Percentiles rank a stretch among this genome's conserved stretches.
Conservation (phyloP, 2,113 vertebrate genomes). For the Tursiops truncatus region DNA sequence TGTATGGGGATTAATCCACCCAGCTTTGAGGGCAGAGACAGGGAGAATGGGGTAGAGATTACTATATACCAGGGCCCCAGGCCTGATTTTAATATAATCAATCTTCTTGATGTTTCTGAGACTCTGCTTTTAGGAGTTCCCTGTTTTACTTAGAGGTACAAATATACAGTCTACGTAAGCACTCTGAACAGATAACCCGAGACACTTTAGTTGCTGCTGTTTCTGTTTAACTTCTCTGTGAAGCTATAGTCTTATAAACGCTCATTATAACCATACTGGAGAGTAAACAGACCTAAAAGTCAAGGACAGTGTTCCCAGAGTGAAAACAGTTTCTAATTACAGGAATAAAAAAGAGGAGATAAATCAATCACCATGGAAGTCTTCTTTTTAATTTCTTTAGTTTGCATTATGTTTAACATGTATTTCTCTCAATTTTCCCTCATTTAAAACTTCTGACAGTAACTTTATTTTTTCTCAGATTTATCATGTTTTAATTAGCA, state of each 20-base stretch:
- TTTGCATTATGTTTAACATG: not conserved
- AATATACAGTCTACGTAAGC: not conserved
- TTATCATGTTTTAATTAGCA: not conserved
- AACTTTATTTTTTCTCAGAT: not conserved
- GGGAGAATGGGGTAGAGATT: not conserved
- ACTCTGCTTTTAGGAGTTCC: not conserved
- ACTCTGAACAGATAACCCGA: not conserved
- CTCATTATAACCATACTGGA: slow-evolving; percentile 15
- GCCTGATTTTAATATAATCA: not conserved
- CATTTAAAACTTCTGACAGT: slow-evolving; percentile 5
- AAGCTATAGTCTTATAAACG: slow-evolving; percentile 14
- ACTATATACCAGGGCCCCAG: not conserved
- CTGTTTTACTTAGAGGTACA: not conserved
- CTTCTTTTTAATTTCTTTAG: not conserved
- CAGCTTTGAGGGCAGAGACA: not conserved
- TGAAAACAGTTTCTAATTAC: not conserved
- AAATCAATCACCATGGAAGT: not conserved
- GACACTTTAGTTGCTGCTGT: not conserved
- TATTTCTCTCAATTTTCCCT: not conserved
- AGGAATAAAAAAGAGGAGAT: not conserved
- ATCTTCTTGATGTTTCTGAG: not conserved
- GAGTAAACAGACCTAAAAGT: slow-evolving; percentile 24
- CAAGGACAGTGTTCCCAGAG: not conserved
- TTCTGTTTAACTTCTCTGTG: slow-evolving; percentile 49
- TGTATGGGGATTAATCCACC: not conserved